Evolutionary conservation across 2,888 invertebrate genomes (phyloP).

Genomic region (Pherbina coryleti): DNA sequence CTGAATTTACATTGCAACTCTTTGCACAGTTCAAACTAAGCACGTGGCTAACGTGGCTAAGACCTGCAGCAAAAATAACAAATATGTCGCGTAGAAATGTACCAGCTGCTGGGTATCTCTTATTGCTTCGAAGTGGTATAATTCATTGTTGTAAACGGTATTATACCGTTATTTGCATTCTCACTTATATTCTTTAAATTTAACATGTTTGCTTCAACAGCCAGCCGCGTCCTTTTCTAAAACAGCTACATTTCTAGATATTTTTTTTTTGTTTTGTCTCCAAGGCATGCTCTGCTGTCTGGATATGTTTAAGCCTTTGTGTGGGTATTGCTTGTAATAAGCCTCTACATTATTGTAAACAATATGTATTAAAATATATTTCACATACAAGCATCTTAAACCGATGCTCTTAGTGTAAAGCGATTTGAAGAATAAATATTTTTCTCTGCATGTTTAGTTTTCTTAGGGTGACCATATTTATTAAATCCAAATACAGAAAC

Average conservation of each 20-base stretch:
- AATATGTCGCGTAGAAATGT: background rate
- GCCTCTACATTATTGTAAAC: background rate
- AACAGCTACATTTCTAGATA: background rate
- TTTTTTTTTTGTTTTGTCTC: background rate
- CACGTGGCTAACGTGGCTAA: too few relatives aligned
- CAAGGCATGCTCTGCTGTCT: background rate
- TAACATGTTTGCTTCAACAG: background rate
- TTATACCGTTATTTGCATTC: conserved; percentile 20
- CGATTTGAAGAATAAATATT: too few relatives aligned
- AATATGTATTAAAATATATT: background rate
- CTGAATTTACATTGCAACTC: too few relatives aligned
- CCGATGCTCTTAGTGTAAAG: background rate
- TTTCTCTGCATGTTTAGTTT: too few relatives aligned
- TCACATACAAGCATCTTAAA: background rate
- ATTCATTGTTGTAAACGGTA: background rate
- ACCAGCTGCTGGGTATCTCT: background rate
- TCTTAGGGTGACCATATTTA: too few relatives aligned
- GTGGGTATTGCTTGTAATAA: background rate
- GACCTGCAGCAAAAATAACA: background rate
- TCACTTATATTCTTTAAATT: background rate
- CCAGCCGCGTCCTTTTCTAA: background rate
- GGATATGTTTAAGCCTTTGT: background rate
- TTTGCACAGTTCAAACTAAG: too few relatives aligned
- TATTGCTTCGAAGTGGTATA: conserved; percentile 6
- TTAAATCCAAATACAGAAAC: too few relatives aligned